Percentiles rank a stretch among this genome's conserved stretches.
These are phyloP conservation scores for Pristionchus entomophagus DNA, from an alignment of 2,888 invertebrate genomes.

Conservation along the genomic window DNA sequence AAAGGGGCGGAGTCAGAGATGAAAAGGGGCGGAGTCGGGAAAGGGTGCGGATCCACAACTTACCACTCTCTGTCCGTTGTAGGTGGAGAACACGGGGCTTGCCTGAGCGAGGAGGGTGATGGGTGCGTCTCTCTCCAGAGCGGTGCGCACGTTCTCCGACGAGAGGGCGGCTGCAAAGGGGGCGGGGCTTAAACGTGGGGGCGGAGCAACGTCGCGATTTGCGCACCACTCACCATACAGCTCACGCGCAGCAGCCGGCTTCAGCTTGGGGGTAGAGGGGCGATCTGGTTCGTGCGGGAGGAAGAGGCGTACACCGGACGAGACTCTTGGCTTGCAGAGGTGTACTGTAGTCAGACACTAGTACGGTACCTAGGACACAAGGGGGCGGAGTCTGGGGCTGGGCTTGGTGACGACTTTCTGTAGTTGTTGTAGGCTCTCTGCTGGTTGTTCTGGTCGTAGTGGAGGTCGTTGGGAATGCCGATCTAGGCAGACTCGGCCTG, in stretches of 20 bases:
- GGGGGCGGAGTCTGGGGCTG: too few relatives aligned
- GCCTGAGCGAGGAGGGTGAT: not conserved
- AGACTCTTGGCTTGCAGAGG: not conserved
- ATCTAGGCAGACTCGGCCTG: conserved; percentile 7
- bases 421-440: conserved; percentile 15
- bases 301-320: not conserved
- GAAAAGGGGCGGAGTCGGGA: too few relatives aligned
- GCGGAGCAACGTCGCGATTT: too few relatives aligned
- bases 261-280: not conserved
- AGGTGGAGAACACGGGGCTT: not conserved
- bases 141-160: not conserved
- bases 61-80: conserved; percentile 39
- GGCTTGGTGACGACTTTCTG: too few relatives aligned
- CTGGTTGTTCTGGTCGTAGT: conserved; percentile 18
- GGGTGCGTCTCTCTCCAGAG: conserved; percentile 22
- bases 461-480: conserved; percentile 17
- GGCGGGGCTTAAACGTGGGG: not conserved
- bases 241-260: conserved; percentile 19
- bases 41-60: too few relatives aligned
- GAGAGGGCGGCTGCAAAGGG: not conserved
- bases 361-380: too few relatives aligned
- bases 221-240: conserved; percentile 20
- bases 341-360: not conserved
- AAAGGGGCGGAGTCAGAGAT: not conserved
- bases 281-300: not conserved